Conservation (phyloP, 1,140 invertebrate species). For the Trinorchestia longiramus region DNA sequence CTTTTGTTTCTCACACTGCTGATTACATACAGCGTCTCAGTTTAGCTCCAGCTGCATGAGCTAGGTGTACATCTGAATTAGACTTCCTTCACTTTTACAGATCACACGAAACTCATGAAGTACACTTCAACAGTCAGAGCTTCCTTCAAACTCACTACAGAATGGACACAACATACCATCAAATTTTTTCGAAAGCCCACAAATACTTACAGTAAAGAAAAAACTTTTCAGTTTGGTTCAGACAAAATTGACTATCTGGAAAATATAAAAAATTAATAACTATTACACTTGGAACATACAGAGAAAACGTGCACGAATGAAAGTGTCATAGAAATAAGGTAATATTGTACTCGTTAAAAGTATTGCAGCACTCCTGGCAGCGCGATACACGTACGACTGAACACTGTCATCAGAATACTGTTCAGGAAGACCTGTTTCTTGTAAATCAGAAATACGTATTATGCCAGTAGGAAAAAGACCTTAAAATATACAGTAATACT, state of each 20-base stretch:
- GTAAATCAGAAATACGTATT: too few species aligned
- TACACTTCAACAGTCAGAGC: background rate
- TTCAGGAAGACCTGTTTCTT: too few species aligned
- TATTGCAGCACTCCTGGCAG: too few species aligned
- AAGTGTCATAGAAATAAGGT: too few species aligned
- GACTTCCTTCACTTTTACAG: background rate
- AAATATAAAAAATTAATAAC: background rate
- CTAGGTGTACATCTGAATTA: background rate
- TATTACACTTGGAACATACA: background rate
- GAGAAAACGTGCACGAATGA: background rate
- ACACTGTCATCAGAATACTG: too few species aligned
- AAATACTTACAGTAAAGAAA: background rate
- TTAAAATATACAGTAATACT: too few species aligned
- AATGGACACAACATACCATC: background rate
- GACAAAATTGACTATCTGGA: background rate
- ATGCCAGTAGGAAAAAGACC: too few species aligned
- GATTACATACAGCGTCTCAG: background rate
- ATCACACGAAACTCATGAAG: background rate
- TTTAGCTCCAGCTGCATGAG: background rate
- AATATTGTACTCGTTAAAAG: too few species aligned
- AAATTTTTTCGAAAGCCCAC: background rate
- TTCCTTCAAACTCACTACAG: background rate
- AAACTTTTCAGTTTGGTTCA: background rate
- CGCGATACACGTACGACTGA: too few species aligned
- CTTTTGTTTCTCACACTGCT: background rate